Conservation (phyloP, 2,113 vertebrate species). For the Elgaria multicarinata region DNA sequence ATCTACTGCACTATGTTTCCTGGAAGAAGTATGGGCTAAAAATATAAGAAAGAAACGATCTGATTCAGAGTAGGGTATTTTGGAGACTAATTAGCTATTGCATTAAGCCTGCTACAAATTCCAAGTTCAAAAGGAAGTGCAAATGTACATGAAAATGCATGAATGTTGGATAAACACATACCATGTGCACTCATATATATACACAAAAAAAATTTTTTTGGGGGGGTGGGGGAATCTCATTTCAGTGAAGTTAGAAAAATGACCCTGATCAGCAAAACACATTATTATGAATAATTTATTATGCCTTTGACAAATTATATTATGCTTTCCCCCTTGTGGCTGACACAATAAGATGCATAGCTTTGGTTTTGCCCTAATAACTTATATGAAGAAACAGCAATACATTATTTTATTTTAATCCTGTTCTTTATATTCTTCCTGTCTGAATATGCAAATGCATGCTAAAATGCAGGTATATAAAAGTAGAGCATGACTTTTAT, state of each 20-base stretch:
- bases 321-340: neutral
- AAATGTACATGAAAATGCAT: neutral
- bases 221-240: neutral
- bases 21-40: neutral
- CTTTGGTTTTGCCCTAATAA: neutral
- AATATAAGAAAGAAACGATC: neutral
- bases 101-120: neutral
- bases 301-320: constrained; percentile 8
- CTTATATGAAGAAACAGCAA: constrained; percentile 1
- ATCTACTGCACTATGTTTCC: neutral
- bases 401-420: constrained; percentile 22
- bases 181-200: neutral
- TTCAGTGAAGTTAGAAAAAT: constrained; percentile 9
- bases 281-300: neutral
- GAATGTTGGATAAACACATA: neutral
- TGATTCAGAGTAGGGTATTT: neutral
- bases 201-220: too few relatives aligned
- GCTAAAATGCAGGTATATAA: neutral
- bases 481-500: neutral
- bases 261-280: constrained; percentile 1
- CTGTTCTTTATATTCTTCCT: constrained; percentile 1
- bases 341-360: neutral
- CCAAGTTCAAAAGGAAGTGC: constrained; percentile 4
- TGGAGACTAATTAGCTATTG: neutral
- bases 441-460: neutral